phyloP scores from a whole-genome alignment of 2,113 vertebrate species.

The Microcebus tavaratra region DNA sequence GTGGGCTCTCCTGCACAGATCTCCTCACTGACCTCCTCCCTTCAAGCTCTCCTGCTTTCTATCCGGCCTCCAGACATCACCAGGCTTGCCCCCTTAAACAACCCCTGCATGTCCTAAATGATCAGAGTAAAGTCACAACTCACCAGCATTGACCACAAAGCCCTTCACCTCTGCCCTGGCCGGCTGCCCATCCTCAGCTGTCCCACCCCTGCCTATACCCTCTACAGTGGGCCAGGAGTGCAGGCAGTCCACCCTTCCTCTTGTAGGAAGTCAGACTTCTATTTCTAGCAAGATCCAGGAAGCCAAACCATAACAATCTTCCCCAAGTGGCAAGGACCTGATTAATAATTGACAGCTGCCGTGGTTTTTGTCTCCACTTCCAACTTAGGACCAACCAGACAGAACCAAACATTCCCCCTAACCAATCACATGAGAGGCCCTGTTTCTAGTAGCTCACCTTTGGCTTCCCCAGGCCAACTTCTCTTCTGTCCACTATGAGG shows the following conservation, averaged over 20 bases:
- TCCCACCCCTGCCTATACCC: neutral
- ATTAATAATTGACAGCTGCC: neutral
- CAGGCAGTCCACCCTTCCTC: neutral
- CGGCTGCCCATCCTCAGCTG: neutral
- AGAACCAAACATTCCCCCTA: neutral
- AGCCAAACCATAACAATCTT: neutral
- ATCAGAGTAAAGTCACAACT: neutral
- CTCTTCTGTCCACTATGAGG: too few relatives aligned
- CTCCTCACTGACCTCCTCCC: neutral
- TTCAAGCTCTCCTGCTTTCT: neutral
- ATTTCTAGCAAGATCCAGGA: neutral
- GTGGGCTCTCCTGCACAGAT: neutral
- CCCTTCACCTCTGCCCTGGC: neutral
- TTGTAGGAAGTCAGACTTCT: neutral
- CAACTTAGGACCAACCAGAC: neutral
- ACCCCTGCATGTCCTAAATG: neutral
- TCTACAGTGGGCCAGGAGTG: accelerated
- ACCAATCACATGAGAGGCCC: neutral
- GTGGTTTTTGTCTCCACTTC: conserved; percentile 1
- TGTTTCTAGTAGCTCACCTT: neutral
- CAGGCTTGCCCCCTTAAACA: neutral
- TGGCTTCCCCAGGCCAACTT: neutral
- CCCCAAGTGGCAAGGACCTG: neutral
- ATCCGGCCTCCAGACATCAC: neutral
- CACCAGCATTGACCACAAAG: neutral